Evolutionary conservation across 2,113 vertebrate genomes (phyloP), one percentile per base, ranked within the genome.

Genomic region (Rhabdomys dilectus): DNA sequence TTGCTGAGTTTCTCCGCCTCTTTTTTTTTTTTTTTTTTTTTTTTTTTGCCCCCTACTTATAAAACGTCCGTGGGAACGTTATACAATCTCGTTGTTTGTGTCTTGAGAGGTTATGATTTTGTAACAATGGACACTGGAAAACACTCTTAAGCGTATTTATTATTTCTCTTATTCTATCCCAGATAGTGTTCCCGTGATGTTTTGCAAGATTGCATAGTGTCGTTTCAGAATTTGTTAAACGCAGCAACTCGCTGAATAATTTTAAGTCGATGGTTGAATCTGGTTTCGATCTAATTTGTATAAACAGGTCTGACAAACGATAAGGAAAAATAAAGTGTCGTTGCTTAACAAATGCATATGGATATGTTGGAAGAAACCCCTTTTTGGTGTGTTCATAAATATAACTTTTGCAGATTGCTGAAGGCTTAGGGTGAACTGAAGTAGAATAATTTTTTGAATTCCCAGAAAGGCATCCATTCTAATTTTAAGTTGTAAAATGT

Each of bases 31-130:
- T 45, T 75, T 73, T 68, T 90, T 88, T 34, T 48, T 39, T 60
- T 58, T 82, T 70, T 73, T 73, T n/a, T 8, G 56, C 53, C 76
- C 11, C 36, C 70, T 88, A 88, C 90, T 97, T 97, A 85, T 92
- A 22, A 95, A 95, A 84, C 91, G 45, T 60, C 93, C 72, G 89
- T 95, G 53, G 95, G 90, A 76, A 97, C 72, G 97, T 97, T 97
- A 97, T 96, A 97, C 97, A 97, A 97, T 91, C 97, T 85, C 22
- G 84, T 85, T 96, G 97, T 97, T 97, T 96, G 97, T 96, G 39
- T 60, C 95, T 15, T 58, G 93, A 76, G 91, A 94, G 90, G 94
- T 96, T 91, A 92, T 53, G 95, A 93, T 96, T 98, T 96, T 95
- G 93, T 96, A 94, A 95, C 85, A 60, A 53, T 5, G 91, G 94